Base-by-base conservation (phyloP, 2,113 vertebrate species). In the Callipepla californica region DNA sequence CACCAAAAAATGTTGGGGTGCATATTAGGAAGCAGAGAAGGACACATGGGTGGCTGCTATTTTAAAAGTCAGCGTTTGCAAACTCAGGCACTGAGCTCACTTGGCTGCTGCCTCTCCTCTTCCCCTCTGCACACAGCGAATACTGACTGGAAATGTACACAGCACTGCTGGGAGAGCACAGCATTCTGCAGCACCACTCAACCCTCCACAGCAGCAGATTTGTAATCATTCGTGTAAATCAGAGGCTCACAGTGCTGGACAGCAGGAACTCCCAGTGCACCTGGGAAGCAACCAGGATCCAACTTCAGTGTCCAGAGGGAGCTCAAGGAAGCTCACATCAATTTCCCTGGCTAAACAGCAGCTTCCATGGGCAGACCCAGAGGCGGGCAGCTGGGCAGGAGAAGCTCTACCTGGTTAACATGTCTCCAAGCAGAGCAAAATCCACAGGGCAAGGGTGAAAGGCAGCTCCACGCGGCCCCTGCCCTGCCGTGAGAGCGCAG, bases 181-280 rank as follows among this genome's bases (percentile, higher is more conserved):
- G 63, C 57, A 89, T 74, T 11, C 18, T 68, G 44, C 23, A 61
- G 80, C 89, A 91, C 25, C n/a, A 51, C 30, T 66, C 73, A 53
- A 26, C 68, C 77, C 75, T 91, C 66, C 67, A 50, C 68, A 91
- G 72, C 26, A 50, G 58, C 38, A 86, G 76, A 65, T 93, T 81
- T 91, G 90, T 84, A 94, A 86, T 83, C 23, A 84, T 72, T 91
- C 90, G 80, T 94, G 80, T 90, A 87, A 91, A 79, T 91, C 89
- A 91, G 55, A 65, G n/a, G 32, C 48, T 80, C 87, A 85, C 20
- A 59, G n/a, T 20, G 61, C 87, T 68, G 77, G 80, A 84, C 80
- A 66, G 69, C 3, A 92, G 26, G 17, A 93, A 82, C 30, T 90
- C 80, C 69, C 92, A 92, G 21, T 66, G 45, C 36, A 74, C 59